phyloP scores from a whole-genome alignment of 2,113 vertebrate genomes.

The Triplophysa rosa region DNA sequence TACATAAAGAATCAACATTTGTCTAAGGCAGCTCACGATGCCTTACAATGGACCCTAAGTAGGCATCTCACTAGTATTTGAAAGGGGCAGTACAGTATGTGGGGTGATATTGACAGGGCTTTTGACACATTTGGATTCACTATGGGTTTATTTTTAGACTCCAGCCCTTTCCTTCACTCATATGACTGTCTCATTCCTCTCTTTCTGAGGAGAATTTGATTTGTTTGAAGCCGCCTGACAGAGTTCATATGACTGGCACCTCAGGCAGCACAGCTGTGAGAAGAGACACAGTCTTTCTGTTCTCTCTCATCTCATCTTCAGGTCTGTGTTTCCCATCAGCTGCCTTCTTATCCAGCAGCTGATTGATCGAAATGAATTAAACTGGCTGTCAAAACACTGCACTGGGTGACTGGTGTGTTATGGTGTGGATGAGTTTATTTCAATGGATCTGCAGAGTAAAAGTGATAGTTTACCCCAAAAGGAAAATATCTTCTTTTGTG shows the following conservation, averaged over 20 bases:
- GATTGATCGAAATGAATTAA: slow-evolving; percentile 20
- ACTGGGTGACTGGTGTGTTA: too few relatives aligned
- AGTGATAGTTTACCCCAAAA: too few relatives aligned
- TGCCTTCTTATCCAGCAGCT: slow-evolving; percentile 4
- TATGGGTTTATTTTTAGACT: slow-evolving; percentile 21
- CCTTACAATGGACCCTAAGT: too few relatives aligned
- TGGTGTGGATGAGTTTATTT: too few relatives aligned
- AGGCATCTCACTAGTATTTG: neutral
- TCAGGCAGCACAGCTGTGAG: slow-evolving; percentile 24
- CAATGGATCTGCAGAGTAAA: too few relatives aligned
- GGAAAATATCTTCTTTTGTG: too few relatives aligned
- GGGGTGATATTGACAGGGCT: neutral
- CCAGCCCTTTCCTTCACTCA: slow-evolving; percentile 17
- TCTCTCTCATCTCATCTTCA: slow-evolving; percentile 6
- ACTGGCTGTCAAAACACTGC: neutral
- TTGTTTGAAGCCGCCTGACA: slow-evolving; percentile 41
- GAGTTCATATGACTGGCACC: slow-evolving; percentile 39
- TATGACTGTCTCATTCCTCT: slow-evolving; percentile 11
- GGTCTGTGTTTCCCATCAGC: slow-evolving; percentile 32
- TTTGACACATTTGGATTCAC: neutral
- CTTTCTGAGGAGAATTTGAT: slow-evolving; percentile 26
- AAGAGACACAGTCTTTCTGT: slow-evolving; percentile 28
- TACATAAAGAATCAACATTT: too few relatives aligned
- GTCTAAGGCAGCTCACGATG: too few relatives aligned
- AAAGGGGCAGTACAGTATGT: neutral